Percentiles rank a stretch among this genome's conserved stretches.
Conservation (phyloP, 1,140 invertebrate species). For the Dermatophagoides farinae region DNA sequence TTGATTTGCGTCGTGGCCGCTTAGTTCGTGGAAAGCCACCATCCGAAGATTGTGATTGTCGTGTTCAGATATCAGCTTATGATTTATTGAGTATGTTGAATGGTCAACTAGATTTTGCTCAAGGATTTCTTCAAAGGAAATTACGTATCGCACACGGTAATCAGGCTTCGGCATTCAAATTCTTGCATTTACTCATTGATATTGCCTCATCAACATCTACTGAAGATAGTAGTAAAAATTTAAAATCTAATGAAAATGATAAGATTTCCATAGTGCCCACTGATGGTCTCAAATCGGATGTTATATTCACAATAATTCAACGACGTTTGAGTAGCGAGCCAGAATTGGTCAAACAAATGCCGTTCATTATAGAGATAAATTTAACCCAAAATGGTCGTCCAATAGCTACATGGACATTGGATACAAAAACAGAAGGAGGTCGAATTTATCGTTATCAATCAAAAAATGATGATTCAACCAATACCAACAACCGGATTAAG, state of each 20-base stretch:
- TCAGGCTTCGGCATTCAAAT: conserved; percentile 74
- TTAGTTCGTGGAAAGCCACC: neutral
- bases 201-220: too few species aligned
- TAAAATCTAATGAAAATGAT: neutral
- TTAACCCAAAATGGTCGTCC: conserved; percentile 54
- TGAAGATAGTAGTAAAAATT: neutral
- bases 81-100: neutral
- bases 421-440: conserved; percentile 27
- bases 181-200: conserved; percentile 37
- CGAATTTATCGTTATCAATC: conserved; percentile 38
- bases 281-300: conserved; percentile 29
- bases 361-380: conserved; percentile 52
- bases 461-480: conserved; percentile 40
- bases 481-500: conserved; percentile 31
- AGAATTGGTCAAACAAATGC: conserved; percentile 50
- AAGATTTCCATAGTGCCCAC: conserved; percentile 1
- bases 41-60: neutral
- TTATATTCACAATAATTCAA: conserved; percentile 54
- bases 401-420: conserved; percentile 28
- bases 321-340: conserved; percentile 42
- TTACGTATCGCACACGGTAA: conserved; percentile 66
- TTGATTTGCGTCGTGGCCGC: neutral
- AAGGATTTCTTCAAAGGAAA: conserved; percentile 70
- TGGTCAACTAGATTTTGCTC: conserved; percentile 14
- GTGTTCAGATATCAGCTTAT: neutral